These are phyloP conservation scores for Dufourea novaeangliae DNA, from an alignment of 1,140 invertebrate genomes.

Conservation along the genomic window DNA sequence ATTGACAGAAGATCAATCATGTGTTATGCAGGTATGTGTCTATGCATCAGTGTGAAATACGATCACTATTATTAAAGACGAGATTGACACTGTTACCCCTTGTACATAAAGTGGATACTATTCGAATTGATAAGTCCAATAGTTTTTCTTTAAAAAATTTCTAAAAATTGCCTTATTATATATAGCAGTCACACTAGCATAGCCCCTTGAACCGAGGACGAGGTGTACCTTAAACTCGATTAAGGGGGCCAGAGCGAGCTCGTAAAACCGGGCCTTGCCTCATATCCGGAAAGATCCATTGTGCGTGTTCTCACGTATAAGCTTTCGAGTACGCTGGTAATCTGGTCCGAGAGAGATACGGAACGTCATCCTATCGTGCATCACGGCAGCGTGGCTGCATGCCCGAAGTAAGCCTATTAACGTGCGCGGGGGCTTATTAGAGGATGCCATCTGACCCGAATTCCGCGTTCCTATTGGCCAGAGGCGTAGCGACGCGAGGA, in stretches of 20 bases:
- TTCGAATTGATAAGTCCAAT: too few relatives aligned
- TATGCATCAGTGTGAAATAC: too few relatives aligned
- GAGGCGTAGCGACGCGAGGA: slow-evolving; percentile 26
- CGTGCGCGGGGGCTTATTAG: slow-evolving; percentile 58
- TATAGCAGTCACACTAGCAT: too few relatives aligned
- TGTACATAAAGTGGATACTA: too few relatives aligned
- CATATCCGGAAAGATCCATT: slow-evolving; percentile 29
- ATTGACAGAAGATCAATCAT: too few relatives aligned
- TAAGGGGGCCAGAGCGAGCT: neutral
- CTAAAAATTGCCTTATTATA: too few relatives aligned
- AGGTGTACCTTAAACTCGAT: slow-evolving; percentile 23
- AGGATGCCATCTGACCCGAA: slow-evolving; percentile 64
- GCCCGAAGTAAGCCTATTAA: slow-evolving; percentile 68
- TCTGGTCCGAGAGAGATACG: slow-evolving; percentile 64
- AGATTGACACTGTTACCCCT: too few relatives aligned
- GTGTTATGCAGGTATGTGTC: too few relatives aligned
- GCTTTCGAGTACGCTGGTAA: slow-evolving; percentile 63
- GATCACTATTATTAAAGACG: too few relatives aligned
- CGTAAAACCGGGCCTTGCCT: slow-evolving; percentile 22
- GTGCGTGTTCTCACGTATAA: slow-evolving; percentile 37
- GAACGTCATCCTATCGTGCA: slow-evolving; percentile 57
- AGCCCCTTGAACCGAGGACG: neutral
- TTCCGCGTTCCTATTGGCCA: slow-evolving; percentile 46
- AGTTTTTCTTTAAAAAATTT: too few relatives aligned
- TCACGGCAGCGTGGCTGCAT: slow-evolving; percentile 31